These are phyloP conservation scores for Microcebus ravelobensis DNA, from an alignment of 2,113 vertebrate genomes.

Conservation along the genomic window DNA sequence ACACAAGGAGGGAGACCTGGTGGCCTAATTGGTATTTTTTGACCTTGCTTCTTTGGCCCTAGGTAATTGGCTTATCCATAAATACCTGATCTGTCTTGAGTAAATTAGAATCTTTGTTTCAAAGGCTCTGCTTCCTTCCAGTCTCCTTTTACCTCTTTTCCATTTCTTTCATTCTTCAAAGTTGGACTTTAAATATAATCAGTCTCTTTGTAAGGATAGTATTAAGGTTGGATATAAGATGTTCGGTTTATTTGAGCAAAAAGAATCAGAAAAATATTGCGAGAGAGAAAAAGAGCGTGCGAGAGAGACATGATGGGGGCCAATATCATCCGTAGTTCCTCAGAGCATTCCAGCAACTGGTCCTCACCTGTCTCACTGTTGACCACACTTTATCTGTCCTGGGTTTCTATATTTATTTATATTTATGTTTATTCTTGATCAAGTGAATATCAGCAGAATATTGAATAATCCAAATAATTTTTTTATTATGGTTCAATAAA, in stretches of 20 bases:
- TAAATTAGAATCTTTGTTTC: background rate
- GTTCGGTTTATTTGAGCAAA: background rate
- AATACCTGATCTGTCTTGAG: background rate
- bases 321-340: background rate
- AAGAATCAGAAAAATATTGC: background rate
- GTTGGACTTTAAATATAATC: background rate
- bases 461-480: background rate
- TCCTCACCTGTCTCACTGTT: background rate
- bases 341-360: background rate
- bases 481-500: background rate
- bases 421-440: background rate
- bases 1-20: no score
- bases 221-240: background rate
- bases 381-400: background rate
- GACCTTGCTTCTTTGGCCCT: background rate
- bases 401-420: background rate
- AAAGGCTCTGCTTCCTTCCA: background rate
- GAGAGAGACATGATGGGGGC: background rate
- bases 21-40: background rate
- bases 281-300: no score
- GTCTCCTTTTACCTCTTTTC: background rate
- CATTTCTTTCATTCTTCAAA: background rate
- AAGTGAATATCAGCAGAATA: background rate
- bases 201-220: background rate
- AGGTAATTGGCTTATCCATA: background rate